Evolutionary conservation across 2,797 vertebrate species (phyloP).

Genomic region (Enteromius afrohamiltoni): DNA sequence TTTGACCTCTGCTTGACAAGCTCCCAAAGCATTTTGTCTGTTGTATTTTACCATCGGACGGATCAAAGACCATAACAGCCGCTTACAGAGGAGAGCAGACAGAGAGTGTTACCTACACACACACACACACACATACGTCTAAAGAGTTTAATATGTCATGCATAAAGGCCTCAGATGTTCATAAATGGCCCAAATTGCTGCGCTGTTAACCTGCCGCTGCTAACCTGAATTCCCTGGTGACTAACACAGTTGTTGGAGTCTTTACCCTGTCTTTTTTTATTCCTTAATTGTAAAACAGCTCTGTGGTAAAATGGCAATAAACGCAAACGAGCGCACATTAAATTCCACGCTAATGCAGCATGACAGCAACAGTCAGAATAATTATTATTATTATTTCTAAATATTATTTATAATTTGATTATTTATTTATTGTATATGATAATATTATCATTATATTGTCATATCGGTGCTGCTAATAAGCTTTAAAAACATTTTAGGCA

Average conservation of each 20-base stretch:
- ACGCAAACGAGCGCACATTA: background rate
- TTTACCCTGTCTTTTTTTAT: background rate
- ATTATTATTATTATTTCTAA: background rate
- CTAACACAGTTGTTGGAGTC: background rate
- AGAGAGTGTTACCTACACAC: conserved; percentile 61
- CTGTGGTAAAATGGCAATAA: background rate
- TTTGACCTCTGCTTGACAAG: conserved; percentile 78
- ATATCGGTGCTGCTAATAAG: too few species aligned
- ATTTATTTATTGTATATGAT: background rate
- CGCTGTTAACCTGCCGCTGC: conserved; percentile 60
- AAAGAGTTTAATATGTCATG: conserved; percentile 60
- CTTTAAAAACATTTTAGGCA: too few species aligned
- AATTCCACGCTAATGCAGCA: too few species aligned
- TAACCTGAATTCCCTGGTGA: conserved; percentile 26
- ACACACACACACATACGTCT: conserved; percentile 14
- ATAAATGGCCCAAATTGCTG: conserved; percentile 60
- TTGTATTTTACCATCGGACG: conserved; percentile 71
- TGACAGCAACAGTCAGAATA: background rate
- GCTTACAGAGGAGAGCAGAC: conserved; percentile 70
- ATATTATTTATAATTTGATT: background rate
- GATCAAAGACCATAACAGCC: conserved; percentile 74
- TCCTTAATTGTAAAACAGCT: background rate
- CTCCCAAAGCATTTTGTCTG: conserved; percentile 66
- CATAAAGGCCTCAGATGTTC: conserved; percentile 66
- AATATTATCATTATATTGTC: too few species aligned